Evolutionary conservation across 2,113 vertebrate genomes (phyloP), one percentile per base, ranked within the genome.

Genomic region (Steatornis caripensis): DNA sequence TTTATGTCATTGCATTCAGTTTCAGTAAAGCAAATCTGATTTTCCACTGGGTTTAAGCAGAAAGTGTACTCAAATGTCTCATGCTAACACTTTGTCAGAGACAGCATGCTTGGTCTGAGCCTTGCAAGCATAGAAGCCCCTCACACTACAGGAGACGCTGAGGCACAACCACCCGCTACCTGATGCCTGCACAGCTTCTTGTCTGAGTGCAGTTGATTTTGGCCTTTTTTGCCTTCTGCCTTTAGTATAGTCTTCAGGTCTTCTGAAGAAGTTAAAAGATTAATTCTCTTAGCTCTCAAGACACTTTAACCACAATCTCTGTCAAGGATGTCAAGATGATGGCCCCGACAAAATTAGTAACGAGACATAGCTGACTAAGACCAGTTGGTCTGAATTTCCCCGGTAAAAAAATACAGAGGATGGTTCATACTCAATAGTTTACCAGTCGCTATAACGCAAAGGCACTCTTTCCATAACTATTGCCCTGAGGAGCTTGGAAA

Each of bases 81-180:
- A 46, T 6, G 15, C 45, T 48, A 46, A 61, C 7, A 4, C 15
- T 27, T 87, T 27, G 14, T 41, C 51, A 75, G 51, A 58, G 23
- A 32, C 4, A 0, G 10, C 27, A 58, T 0, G 0, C 21, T 74
- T 29, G 3, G 7, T 43, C 34, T 30, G 27, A 53, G 24, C 7
- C 2, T n/a, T 51, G 32, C 1, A 15, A 84, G 55, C 36, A 27
- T 0, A 39, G 37, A 70, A 65, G 24, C 8, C 24, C 11, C 24
- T 7, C 23, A 30, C 2, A 1, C 6, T 32, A 24, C 14, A 49
- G 24, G 37, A 10, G 6, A 53, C 66, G 19, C 11, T 75, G 48
- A 66, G 62, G 20, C 22, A 45, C 18, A 66, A 51, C 7, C 5
- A 34, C 36, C 14, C 6, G 2, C 24, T 76, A 19, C 57, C 15